These are phyloP conservation scores for Neomonachus schauinslandi DNA, from an alignment of 2,113 vertebrate species.

Conservation along the genomic window DNA sequence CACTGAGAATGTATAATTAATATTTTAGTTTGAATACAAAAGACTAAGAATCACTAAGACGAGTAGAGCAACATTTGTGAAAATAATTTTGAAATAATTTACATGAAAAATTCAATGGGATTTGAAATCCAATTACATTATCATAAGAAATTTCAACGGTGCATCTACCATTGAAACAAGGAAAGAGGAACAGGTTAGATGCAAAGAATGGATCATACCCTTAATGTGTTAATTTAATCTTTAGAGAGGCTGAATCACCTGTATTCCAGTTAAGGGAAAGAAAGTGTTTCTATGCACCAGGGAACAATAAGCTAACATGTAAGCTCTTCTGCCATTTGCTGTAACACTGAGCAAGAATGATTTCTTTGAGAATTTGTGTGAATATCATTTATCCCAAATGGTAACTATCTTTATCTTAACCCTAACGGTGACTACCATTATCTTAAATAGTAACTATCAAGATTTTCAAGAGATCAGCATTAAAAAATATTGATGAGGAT, in stretches of 20 bases:
- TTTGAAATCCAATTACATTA: not conserved
- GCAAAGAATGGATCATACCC: not conserved
- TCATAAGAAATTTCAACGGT: not conserved
- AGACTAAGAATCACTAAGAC: not conserved
- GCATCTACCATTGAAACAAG: not conserved
- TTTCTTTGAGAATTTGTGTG: not conserved
- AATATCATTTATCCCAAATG: not conserved
- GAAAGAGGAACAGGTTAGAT: not conserved
- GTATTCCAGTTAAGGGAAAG: not conserved
- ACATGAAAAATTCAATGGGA: not conserved
- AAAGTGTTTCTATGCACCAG: not conserved
- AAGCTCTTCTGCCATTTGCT: not conserved
- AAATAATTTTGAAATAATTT: not conserved
- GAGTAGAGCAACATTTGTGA: not conserved
- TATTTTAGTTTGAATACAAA: not conserved
- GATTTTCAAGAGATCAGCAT: not conserved
- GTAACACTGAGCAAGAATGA: not conserved
- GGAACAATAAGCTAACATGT: not conserved
- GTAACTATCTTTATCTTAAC: not conserved
- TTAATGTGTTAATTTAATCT: not conserved
- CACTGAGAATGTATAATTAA: not conserved
- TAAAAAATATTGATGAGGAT: not conserved
- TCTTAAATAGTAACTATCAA: not conserved
- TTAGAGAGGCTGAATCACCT: not conserved
- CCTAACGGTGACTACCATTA: not conserved